phyloP scores from a whole-genome alignment of 92 coral and sea anemone genomes.

The Palythoa grandis region DNA sequence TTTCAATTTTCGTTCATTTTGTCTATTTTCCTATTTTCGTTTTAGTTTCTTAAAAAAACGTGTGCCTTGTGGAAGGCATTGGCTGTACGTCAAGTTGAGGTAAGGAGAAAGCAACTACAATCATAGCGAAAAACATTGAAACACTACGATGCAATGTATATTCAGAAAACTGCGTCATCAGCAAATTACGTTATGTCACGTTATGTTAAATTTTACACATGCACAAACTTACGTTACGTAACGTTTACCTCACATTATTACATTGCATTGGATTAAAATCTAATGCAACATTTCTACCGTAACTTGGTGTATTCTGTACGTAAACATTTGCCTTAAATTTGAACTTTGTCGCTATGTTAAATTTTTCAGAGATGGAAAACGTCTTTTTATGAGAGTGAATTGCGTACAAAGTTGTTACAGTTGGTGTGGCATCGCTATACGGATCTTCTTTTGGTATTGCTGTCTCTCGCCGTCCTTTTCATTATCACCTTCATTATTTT shows the following conservation, averaged over 20 bases:
- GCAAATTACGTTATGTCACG: not conserved
- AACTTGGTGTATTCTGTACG: not conserved
- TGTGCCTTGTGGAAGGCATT: constrained; percentile 29
- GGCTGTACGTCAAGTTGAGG: constrained; percentile 25
- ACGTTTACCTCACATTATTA: not conserved
- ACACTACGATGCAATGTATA: not conserved
- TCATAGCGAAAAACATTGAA: not conserved
- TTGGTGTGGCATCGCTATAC: constrained; percentile 12
- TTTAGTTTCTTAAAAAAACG: constrained; percentile 20
- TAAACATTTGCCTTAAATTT: not conserved
- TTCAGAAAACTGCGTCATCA: not conserved
- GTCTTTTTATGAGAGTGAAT: constrained; percentile 28
- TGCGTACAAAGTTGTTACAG: constrained; percentile 26
- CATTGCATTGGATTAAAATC: not conserved
- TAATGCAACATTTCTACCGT: not conserved
- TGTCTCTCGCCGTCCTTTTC: constrained; percentile 7
- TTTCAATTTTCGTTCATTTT: not conserved
- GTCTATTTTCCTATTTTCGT: not conserved
- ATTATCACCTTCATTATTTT: constrained; percentile 25
- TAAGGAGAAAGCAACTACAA: not conserved
- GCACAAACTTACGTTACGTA: no score
- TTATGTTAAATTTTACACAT: no score
- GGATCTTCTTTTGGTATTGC: constrained; percentile 5
- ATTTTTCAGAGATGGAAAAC: constrained; percentile 38
- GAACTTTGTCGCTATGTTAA: not conserved